Evolutionary conservation across 2,797 vertebrate species (phyloP).

Genomic region (Sebastolobus altivelis): DNA sequence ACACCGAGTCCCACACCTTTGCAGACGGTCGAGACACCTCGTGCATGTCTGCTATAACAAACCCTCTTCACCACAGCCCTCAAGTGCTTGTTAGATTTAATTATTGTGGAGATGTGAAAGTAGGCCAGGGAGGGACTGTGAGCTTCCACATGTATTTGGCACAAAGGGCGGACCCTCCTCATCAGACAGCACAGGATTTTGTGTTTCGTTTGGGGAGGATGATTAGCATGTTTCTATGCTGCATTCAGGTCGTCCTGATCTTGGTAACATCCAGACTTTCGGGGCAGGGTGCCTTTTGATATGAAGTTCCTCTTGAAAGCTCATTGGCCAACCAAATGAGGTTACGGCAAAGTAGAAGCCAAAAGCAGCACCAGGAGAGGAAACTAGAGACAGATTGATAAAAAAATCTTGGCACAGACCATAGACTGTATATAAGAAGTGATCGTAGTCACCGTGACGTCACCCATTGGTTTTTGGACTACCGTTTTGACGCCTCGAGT

Average conservation of each 20-base stretch:
- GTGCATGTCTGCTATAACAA: slow-evolving; percentile 42
- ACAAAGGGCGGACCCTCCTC: slow-evolving; percentile 51
- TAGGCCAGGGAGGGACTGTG: slow-evolving; percentile 70
- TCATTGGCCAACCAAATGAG: slow-evolving; percentile 41
- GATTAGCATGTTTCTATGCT: slow-evolving; percentile 60
- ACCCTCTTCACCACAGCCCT: slow-evolving; percentile 44
- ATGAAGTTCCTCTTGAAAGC: slow-evolving; percentile 67
- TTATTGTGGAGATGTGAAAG: slow-evolving; percentile 79
- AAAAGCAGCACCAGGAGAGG: slow-evolving; percentile 9
- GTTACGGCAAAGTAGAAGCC: slow-evolving; percentile 17
- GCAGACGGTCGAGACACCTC: slow-evolving; percentile 27
- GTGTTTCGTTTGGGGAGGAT: slow-evolving; percentile 47
- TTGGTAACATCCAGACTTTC: slow-evolving; percentile 51
- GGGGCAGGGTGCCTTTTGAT: slow-evolving; percentile 45
- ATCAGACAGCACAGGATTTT: slow-evolving; percentile 34
- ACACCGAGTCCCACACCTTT: slow-evolving; percentile 50
- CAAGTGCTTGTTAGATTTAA: slow-evolving; percentile 76
- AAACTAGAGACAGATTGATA: neutral
- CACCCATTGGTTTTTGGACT: too few relatives aligned
- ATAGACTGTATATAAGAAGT: too few relatives aligned
- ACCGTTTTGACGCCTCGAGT: too few relatives aligned
- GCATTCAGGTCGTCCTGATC: slow-evolving; percentile 45
- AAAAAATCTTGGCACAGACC: neutral
- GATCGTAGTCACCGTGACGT: too few relatives aligned
- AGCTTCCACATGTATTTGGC: slow-evolving; percentile 57